Conservation (phyloP, 2,888 invertebrate genomes). For the Ommatoiulus sabulosus region DNA sequence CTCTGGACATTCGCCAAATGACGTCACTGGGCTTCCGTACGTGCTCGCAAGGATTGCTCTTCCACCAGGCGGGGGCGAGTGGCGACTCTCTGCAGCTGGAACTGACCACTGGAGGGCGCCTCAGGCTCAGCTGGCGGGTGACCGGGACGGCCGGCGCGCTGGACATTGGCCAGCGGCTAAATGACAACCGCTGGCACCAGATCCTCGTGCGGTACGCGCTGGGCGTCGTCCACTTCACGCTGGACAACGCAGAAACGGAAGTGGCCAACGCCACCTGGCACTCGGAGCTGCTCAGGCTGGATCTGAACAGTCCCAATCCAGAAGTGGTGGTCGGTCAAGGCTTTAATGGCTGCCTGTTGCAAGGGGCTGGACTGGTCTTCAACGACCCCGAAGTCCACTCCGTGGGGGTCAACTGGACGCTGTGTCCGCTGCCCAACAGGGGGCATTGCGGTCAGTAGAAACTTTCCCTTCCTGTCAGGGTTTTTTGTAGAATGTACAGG, state of each 20-base stretch:
- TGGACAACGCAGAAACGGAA: constrained; percentile 55
- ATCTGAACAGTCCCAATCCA: constrained; percentile 58
- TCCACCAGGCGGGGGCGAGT: constrained; percentile 61
- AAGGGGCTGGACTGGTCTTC: constrained; percentile 88
- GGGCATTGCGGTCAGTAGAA: constrained; percentile 81
- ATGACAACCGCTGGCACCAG: constrained; percentile 62
- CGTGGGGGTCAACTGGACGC: constrained; percentile 78
- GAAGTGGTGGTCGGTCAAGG: constrained; percentile 80
- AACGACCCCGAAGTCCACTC: constrained; percentile 64
- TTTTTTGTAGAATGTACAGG: neutral
- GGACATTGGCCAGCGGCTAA: constrained; percentile 59
- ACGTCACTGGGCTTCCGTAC: constrained; percentile 62
- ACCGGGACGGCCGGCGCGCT: constrained; percentile 54
- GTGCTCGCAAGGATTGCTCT: constrained; percentile 61
- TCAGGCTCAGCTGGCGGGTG: constrained; percentile 60
- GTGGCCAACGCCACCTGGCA: constrained; percentile 60
- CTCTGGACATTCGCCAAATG: constrained; percentile 59
- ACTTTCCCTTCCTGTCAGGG: neutral
- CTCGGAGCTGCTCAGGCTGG: constrained; percentile 59
- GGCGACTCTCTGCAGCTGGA: constrained; percentile 60
- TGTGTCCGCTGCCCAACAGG: constrained; percentile 81
- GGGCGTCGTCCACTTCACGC: constrained; percentile 58
- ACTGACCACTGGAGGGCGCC: constrained; percentile 53
- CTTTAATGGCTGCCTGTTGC: constrained; percentile 85
- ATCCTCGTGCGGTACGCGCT: constrained; percentile 60